Evolutionary conservation across 2,888 invertebrate genomes (phyloP).

Genomic region (Limnephilus auricula): DNA sequence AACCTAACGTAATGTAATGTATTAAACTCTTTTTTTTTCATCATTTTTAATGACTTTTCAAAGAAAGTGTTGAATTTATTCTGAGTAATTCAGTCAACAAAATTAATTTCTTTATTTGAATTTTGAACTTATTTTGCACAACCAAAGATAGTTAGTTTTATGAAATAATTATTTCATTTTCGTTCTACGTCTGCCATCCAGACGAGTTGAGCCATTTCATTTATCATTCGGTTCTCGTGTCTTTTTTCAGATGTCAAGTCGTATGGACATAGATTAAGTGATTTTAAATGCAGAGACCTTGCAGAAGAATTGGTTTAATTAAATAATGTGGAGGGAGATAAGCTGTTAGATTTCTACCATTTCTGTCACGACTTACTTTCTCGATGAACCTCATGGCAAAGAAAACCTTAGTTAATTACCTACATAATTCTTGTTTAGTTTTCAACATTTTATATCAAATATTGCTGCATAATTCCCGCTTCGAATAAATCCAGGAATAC

Average conservation of each 20-base stretch:
- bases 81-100: too few species aligned
- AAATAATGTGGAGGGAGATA: not conserved
- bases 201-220: not conserved
- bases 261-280: not conserved
- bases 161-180: not conserved
- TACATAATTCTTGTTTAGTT: too few species aligned
- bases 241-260: not conserved
- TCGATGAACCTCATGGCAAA: not conserved
- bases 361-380: not conserved
- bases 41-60: too few species aligned
- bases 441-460: not conserved
- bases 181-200: not conserved
- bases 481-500: not conserved
- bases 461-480: not conserved
- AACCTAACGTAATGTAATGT: too few species aligned
- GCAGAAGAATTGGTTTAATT: not conserved
- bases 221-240: not conserved
- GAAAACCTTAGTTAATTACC: not conserved
- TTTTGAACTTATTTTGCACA: not conserved
- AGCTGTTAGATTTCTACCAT: not conserved
- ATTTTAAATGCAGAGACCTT: not conserved
- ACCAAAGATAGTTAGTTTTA: not conserved
- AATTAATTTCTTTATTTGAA: too few species aligned
- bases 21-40: too few species aligned
- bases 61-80: too few species aligned